Conservation (phyloP, 1,140 invertebrate genomes). For the Phymastichus coffea region DNA sequence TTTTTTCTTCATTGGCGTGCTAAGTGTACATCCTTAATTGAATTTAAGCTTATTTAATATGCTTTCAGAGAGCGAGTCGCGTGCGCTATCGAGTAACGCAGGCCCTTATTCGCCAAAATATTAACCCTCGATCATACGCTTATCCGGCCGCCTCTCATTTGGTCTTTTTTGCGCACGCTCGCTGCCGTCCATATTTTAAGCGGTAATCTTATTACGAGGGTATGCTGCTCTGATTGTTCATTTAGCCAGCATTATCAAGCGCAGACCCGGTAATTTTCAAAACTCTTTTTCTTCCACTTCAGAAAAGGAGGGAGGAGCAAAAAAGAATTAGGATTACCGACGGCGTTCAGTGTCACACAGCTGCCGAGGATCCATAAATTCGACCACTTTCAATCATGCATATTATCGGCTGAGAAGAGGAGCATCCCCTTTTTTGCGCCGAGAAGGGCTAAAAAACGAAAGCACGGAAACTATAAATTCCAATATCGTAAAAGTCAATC, state of each 20-base stretch:
- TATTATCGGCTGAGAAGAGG: not conserved
- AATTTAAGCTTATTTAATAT: constrained; percentile 56
- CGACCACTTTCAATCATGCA: not conserved
- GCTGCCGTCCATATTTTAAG: no score
- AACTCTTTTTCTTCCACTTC: no score
- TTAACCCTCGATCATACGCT: not conserved
- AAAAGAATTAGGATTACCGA: no score
- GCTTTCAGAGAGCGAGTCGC: constrained; percentile 36
- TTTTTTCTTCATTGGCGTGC: constrained; percentile 35
- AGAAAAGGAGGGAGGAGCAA: no score
- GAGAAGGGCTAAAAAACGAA: not conserved
- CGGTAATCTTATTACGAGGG: no score
- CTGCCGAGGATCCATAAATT: not conserved
- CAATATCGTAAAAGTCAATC: constrained; percentile 24
- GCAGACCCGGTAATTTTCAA: no score
- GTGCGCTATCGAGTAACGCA: not conserved
- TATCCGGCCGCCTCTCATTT: not conserved
- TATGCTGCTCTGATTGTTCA: no score
- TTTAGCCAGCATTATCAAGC: no score
- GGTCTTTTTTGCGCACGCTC: no score
- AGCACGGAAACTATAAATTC: constrained; percentile 15
- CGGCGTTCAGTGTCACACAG: not conserved
- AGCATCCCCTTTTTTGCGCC: not conserved
- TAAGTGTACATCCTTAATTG: constrained; percentile 52
- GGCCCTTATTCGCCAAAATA: not conserved